Conservation (phyloP, 2,888 invertebrate genomes). For the Autographa gamma region DNA sequence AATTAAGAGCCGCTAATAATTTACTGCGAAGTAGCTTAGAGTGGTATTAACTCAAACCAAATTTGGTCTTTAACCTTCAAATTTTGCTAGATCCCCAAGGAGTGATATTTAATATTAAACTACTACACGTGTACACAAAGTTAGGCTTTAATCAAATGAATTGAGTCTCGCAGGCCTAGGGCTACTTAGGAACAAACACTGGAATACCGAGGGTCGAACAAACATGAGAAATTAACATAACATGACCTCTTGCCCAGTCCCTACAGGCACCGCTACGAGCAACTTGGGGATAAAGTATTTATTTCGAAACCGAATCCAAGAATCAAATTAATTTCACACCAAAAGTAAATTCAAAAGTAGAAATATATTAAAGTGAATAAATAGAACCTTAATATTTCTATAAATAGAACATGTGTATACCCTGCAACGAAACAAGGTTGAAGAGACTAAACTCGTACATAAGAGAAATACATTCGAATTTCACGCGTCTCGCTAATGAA, state of each 20-base stretch:
- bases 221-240: constrained; percentile 35
- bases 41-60: constrained; percentile 1
- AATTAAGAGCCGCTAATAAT: neutral
- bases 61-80: constrained; percentile 5
- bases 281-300: neutral
- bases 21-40: constrained; percentile 1
- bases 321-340: neutral
- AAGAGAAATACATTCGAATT: constrained; percentile 55
- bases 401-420: neutral
- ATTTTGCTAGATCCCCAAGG: constrained; percentile 1
- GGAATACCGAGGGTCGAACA: constrained; percentile 14
- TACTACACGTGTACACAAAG: constrained; percentile 5
- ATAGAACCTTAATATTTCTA: neutral
- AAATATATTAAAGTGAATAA: neutral
- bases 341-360: neutral
- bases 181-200: constrained; percentile 18
- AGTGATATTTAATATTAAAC: constrained; percentile 1
- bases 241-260: constrained; percentile 14
- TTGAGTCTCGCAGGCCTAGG: constrained; percentile 1
- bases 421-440: neutral
- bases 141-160: constrained; percentile 22
- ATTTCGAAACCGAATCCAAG: neutral
- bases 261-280: constrained; percentile 11
- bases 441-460: constrained; percentile 30
- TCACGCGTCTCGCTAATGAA: constrained; percentile 76